A percentile compares a stretch with the other conserved stretches of the same genome.
Evolutionary conservation across 2,888 invertebrate genomes (phyloP).

Genomic region (Volucella inanis): DNA sequence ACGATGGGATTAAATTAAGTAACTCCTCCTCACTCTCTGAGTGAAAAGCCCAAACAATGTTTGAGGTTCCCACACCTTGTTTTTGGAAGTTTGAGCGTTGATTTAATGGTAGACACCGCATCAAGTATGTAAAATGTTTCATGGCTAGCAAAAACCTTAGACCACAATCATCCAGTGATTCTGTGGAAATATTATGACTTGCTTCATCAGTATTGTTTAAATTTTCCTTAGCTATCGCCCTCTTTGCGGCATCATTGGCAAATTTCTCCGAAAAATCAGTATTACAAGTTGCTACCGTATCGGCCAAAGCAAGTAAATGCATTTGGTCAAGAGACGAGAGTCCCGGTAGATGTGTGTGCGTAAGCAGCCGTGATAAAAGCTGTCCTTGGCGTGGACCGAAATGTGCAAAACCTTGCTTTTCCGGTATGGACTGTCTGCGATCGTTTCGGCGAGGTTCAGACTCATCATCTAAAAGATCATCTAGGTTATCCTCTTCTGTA

Average conservation of each 20-base stretch:
- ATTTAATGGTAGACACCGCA: constrained; percentile 95
- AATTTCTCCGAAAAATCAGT: constrained; percentile 93
- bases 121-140: constrained; percentile 97
- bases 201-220: constrained; percentile 84
- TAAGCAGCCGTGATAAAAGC: constrained; percentile 93
- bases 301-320: constrained; percentile 99
- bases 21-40: constrained; percentile 99
- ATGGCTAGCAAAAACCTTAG: constrained; percentile 97
- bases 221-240: constrained; percentile 87
- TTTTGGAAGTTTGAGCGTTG: constrained; percentile 94
- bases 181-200: constrained; percentile 86
- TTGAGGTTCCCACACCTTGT: constrained; percentile 93
- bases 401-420: constrained; percentile 90
- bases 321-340: constrained; percentile 98
- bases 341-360: constrained; percentile 97
- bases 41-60: constrained; percentile 99
- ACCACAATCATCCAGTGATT: constrained; percentile 98
- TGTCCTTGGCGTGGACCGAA: constrained; percentile 94
- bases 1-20: constrained; percentile 93
- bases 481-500: constrained; percentile 91
- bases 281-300: constrained; percentile 97
- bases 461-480: constrained; percentile 90
- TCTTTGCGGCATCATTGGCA: constrained; percentile 88
- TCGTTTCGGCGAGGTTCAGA: constrained; percentile 86
- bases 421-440: constrained; percentile 87